Evolutionary conservation across 2,113 vertebrate genomes (phyloP).

Genomic region (Chroicocephalus ridibundus): DNA sequence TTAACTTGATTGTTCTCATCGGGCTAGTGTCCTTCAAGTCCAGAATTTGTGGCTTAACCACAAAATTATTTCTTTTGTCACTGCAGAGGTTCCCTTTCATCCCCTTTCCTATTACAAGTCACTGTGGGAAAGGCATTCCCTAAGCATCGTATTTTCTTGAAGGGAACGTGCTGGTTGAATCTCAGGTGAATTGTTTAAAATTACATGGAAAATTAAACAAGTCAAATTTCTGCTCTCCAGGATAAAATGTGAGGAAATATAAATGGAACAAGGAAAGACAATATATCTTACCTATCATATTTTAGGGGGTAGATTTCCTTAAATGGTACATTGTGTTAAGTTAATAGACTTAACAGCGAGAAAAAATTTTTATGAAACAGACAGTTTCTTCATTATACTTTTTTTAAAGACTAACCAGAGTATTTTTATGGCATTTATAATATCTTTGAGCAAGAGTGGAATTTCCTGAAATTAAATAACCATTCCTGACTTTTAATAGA

Average conservation of each 20-base stretch:
- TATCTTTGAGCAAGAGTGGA: neutral
- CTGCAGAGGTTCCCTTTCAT: neutral
- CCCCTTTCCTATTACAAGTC: neutral
- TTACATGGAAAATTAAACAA: neutral
- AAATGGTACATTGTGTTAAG: neutral
- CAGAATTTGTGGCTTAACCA: neutral
- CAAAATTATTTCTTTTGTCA: neutral
- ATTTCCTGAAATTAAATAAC: neutral
- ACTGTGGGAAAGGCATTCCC: neutral
- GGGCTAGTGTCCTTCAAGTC: neutral
- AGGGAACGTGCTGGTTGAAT: accelerated
- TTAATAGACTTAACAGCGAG: neutral
- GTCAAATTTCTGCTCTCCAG: neutral
- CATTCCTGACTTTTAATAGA: neutral
- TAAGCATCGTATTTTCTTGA: neutral
- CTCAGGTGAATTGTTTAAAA: neutral
- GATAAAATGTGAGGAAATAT: neutral
- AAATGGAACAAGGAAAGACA: neutral
- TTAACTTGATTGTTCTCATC: neutral
- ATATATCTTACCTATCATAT: neutral
- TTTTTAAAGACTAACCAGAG: neutral
- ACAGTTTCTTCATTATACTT: neutral
- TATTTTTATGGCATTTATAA: neutral
- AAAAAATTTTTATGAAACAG: neutral
- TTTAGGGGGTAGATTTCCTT: neutral